These are phyloP conservation scores for Conops quadrifasciatus DNA, from an alignment of 2,888 invertebrate genomes.

Conservation along the genomic window DNA sequence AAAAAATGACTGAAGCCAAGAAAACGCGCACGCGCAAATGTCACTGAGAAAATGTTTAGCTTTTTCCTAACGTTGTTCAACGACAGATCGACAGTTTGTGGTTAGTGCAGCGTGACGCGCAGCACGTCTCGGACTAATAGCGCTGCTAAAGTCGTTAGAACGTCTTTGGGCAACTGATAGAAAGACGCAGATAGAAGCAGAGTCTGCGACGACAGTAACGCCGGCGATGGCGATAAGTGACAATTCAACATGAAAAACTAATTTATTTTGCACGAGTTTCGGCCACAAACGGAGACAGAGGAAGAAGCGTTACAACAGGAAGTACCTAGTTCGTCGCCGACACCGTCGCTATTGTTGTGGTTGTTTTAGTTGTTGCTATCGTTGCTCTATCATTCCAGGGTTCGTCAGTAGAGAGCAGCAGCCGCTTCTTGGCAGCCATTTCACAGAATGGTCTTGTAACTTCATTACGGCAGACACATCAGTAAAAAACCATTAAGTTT, in stretches of 20 bases:
- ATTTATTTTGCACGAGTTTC: slow-evolving; percentile 28
- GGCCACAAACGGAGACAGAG: neutral
- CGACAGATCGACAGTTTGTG: neutral
- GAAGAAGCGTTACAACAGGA: neutral
- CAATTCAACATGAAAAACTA: slow-evolving; percentile 35
- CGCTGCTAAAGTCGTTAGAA: slow-evolving; percentile 21
- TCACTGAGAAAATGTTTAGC: slow-evolving; percentile 19
- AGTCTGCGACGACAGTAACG: neutral
- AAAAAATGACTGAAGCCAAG: neutral
- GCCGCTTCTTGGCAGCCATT: no score
- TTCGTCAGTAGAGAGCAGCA: neutral
- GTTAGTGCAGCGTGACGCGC: neutral
- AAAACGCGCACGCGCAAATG: slow-evolving; percentile 17
- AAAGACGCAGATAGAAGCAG: neutral
- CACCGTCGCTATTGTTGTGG: neutral
- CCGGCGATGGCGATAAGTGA: slow-evolving; percentile 29
- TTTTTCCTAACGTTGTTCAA: no score
- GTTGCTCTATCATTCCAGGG: neutral
- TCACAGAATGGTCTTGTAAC: no score
- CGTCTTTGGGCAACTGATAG: neutral
- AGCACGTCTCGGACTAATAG: neutral
- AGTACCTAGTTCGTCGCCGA: neutral
- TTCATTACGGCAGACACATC: no score
- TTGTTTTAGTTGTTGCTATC: neutral
- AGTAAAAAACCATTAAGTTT: no score